Base-by-base conservation (phyloP, 2,113 vertebrate genomes). In the Hirundichthys speculiger region DNA sequence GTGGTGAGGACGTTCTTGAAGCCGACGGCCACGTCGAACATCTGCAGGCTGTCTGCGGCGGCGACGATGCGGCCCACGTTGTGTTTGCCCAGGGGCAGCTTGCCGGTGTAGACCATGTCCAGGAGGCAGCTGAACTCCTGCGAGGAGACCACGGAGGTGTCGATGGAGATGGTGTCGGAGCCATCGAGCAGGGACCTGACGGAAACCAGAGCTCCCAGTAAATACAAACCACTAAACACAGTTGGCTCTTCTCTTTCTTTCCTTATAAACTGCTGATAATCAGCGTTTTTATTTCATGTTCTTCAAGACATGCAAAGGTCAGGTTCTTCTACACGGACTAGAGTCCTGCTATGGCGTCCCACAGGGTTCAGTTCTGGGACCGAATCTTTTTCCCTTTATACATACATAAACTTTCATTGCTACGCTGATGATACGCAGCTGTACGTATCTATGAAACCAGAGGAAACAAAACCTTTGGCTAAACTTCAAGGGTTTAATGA, bases 1-100 rank as follows among this genome's bases (percentile, higher is more conserved):
- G 84, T 93, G 34, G 89, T 90, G 42, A 96, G 92, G 53, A 96
- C 90, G 16, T 92, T 95, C 81, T 94, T 96, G 74, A 95, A 96
- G 6, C 94, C 93, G 1, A 95, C 90, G 0, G 95, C 94, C 70
- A 97, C 92, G 5, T 98, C 94, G n/a, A 95, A 96, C 95, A 97
- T 96, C 89, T 97, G 95, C 47, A 98, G 91, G 83, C 91, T 95
- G 84, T 95, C 94, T 0, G 96, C 95, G 1, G 94, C 77, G 0
- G 94, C 92, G 20, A 95, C 91, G 20, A 95, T 84, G 59, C 93
- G 92, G 43, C 92, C 93, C 60, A 96, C 92, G 77, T 95, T 95
- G 88, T 96, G 94, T 64, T 96, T 96, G 46, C 95, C 94, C 4
- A 92, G 63, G 0, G 94, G 93, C 13, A 98, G 90, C 51, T 89